A percentile compares a stretch with the other conserved stretches of the same genome.
phyloP scores from a whole-genome alignment of 2,888 invertebrate species.

The Latrodectus hesperus region DNA sequence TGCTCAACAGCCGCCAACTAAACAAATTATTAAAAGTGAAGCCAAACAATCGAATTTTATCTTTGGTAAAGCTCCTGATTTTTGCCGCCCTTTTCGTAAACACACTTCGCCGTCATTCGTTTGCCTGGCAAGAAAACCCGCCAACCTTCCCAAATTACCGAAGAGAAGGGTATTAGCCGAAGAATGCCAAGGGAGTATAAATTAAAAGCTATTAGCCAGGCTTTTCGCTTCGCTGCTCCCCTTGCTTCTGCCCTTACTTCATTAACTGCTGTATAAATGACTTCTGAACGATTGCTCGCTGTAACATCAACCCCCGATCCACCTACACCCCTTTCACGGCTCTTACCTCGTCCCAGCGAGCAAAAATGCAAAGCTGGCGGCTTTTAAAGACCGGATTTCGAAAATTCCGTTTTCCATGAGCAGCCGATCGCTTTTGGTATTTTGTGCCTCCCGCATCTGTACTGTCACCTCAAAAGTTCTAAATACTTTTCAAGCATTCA shows the following conservation, averaged over 20 bases:
- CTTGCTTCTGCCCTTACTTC: slow-evolving; percentile 53
- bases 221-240: slow-evolving; percentile 29
- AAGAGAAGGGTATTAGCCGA: slow-evolving; percentile 20
- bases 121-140: slow-evolving; percentile 50
- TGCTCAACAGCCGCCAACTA: slow-evolving; percentile 17
- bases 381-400: slow-evolving; percentile 39
- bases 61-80: slow-evolving; percentile 49
- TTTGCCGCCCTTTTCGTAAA: slow-evolving; percentile 44
- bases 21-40: slow-evolving; percentile 45
- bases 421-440: slow-evolving; percentile 22
- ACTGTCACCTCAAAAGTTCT: neutral
- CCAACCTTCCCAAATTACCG: slow-evolving; percentile 37
- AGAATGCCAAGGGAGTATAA: slow-evolving; percentile 64
- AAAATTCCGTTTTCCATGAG: slow-evolving; percentile 30
- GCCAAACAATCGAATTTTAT: slow-evolving; percentile 63
- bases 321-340: slow-evolving; percentile 1
- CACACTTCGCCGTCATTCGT: slow-evolving; percentile 22
- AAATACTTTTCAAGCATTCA: slow-evolving; percentile 4
- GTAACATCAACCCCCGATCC: neutral
- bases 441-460: slow-evolving; percentile 5
- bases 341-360: neutral
- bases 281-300: slow-evolving; percentile 60
- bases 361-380: slow-evolving; percentile 22
- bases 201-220: slow-evolving; percentile 67
- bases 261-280: slow-evolving; percentile 68